Percentiles rank a stretch among this genome's conserved stretches.
These are phyloP conservation scores for Piscicola geometra DNA, from an alignment of 2,888 invertebrate species.

Conservation along the genomic window DNA sequence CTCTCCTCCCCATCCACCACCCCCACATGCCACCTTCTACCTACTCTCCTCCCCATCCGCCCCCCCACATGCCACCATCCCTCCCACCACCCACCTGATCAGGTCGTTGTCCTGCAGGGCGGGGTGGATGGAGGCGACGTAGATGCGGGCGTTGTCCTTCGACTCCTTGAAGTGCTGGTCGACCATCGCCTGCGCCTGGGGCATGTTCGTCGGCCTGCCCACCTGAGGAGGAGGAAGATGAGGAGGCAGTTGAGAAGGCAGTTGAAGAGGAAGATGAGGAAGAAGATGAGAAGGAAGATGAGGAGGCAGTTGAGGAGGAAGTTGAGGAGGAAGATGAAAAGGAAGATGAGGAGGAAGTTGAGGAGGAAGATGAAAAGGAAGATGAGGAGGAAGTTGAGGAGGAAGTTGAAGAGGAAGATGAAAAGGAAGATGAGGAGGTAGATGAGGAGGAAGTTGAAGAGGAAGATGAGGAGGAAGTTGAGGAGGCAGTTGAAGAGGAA, in stretches of 20 bases:
- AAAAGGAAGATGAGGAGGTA: not conserved
- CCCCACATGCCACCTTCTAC: not conserved
- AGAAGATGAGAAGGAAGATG: not conserved
- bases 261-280: too few species aligned
- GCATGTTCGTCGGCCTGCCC: slow-evolving; percentile 18
- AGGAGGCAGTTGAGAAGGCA: too few species aligned
- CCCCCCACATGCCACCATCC: not conserved
- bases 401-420: not conserved
- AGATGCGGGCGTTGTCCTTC: slow-evolving; percentile 2
- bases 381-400: not conserved
- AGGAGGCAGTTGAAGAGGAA: not conserved
- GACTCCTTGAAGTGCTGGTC: slow-evolving; percentile 4
- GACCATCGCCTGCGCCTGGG: slow-evolving; percentile 17
- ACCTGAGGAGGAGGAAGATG: not conserved
- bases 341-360: not conserved
- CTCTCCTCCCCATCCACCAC: not conserved
- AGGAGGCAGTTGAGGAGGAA: slow-evolving; percentile 9
- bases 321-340: not conserved
- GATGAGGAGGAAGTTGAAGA: not conserved
- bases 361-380: not conserved
- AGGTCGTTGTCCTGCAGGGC: slow-evolving; percentile 7
- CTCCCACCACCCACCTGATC: not conserved
- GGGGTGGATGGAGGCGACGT: slow-evolving; percentile 11
- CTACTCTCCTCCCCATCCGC: not conserved
- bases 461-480: not conserved